A percentile compares a stretch with the other conserved stretches of the same genome.
Evolutionary conservation across 2,888 invertebrate genomes (phyloP).

Genomic region (Palloptera scutellata): DNA sequence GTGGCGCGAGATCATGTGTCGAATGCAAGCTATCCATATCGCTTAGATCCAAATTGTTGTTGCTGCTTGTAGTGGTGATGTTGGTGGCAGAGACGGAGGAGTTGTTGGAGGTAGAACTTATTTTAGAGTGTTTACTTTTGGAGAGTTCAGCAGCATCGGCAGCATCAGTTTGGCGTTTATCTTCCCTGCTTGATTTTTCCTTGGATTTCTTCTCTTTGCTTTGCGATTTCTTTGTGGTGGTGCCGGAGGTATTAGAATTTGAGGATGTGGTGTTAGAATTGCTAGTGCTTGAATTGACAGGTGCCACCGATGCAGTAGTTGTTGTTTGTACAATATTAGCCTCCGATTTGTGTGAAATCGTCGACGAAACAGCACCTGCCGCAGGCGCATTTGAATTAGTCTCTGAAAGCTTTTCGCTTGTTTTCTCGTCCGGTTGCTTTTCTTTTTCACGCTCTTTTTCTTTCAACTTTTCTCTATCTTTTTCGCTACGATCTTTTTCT

Average conservation of each 20-base stretch:
- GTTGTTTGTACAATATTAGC: background rate
- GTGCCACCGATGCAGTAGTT: too few relatives aligned
- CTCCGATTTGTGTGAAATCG: slow-evolving; percentile 26
- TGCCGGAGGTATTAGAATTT: slow-evolving; percentile 29
- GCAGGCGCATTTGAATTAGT: slow-evolving; percentile 11
- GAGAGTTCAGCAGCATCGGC: slow-evolving; percentile 13
- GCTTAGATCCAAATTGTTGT: slow-evolving; percentile 53
- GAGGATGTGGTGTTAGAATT: slow-evolving; percentile 25
- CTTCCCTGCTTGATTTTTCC: slow-evolving; percentile 52
- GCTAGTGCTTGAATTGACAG: slow-evolving; percentile 5
- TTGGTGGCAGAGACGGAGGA: slow-evolving; percentile 25
- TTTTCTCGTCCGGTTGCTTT: slow-evolving; percentile 41
- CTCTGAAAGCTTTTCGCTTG: slow-evolving; percentile 37
- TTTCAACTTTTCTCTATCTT: slow-evolving; percentile 47
- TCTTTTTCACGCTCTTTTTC: slow-evolving; percentile 42
- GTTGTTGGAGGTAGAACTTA: slow-evolving; percentile 3
- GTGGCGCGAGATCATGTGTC: slow-evolving; percentile 45
- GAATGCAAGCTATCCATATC: slow-evolving; percentile 57
- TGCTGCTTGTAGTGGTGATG: slow-evolving; percentile 35
- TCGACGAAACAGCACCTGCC: background rate
- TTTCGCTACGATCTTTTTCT: slow-evolving; percentile 54
- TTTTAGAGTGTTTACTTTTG: slow-evolving; percentile 39
- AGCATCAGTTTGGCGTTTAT: slow-evolving; percentile 46
- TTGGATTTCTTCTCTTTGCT: slow-evolving; percentile 54
- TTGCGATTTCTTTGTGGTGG: slow-evolving; percentile 43